Base-by-base conservation (phyloP, 2,113 vertebrate genomes). In the Glaucidium brasilianum region DNA sequence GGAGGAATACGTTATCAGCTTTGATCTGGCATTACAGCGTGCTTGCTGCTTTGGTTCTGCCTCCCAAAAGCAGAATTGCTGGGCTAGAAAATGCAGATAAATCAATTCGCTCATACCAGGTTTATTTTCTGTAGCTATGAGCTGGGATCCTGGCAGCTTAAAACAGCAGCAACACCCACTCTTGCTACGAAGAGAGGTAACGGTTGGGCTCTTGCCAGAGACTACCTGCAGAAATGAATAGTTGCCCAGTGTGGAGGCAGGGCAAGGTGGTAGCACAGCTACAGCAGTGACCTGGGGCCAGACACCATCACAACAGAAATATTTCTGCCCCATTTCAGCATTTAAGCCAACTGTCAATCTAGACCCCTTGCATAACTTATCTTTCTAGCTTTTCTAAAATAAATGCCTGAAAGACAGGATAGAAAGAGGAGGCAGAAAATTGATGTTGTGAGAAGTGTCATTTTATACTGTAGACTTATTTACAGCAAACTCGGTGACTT, bases 71-170 rank as follows among this genome's bases (percentile, higher is more conserved):
- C 71, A 18, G 37, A 90, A 75, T 9, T 67, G 59, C 39, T 41
- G 19, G 43, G 50, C 74, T 75, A 88, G 79, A 92, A 77, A 18
- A n/a, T 6, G 35, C 18, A 39, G 26, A 93, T 90, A 93, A 95
- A 89, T 89, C 89, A 81, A 55, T 59, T 10, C 14, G n/a, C 35
- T 86, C 39, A 10, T 4, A 41, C 34, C 39, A 35, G 34, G 11
- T 95, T 96, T 82, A 88, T 91, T 92, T 80, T 85, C 95, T 60
- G 59, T 41, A 84, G 84, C 63, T 91, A 56, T 41, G 76, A 9
- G 5, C 0, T 55, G 39, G 89, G 41, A 58, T 95, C 60, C 94
- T 20, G 32, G 81, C 63, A 82, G 91, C 71, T 76, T 83, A 12
- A 59, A 55, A 68, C 62, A 52, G 58, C 88, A 94, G 73, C 6